Evolutionary conservation across 2,113 vertebrate genomes (phyloP), one percentile per base, ranked within the genome.

Genomic region (Mungos mungo): DNA sequence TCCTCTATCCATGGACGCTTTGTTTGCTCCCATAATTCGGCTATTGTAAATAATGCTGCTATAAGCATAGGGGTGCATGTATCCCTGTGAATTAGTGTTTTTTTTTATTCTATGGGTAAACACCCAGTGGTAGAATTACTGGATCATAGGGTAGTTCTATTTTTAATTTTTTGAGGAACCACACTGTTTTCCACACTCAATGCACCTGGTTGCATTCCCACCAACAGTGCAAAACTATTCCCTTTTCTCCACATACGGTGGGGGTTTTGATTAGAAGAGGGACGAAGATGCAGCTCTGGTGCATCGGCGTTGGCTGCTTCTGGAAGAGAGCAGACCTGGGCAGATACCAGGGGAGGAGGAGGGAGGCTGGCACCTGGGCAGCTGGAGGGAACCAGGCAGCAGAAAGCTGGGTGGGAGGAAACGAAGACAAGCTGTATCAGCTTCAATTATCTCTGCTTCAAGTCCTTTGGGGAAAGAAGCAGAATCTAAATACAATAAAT

Each of bases 181-280:
- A 2, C 41, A 45, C 38, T 74, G 71, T 7, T 74, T 74, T 74
- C 71, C 23, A 74, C 38, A 41, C 35, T 27, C 23, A 41, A 41
- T 14, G 5, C 38, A 13, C 14, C 35, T 14, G 38, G 41, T 14
- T 38, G 71, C 38, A 1, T 74, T 41, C 38, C 71, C 71, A 41
- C 38, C 23, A 41, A 41, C 5, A 74, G 23, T 27, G 38, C 25
- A 27, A 13, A 38, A 41, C 35, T 38, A n/a, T 41, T 74, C 23
- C 71, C 41, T 74, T 35, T 41, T 41, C 71, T 45, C 23, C 38
- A 41, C 71, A 41, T 74, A 5, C 12, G 41, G 71, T 54, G 41
- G 38, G 54, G n/a, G 3, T 52, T 90, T 87, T 94, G 84, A 92
- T 93, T 94, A 87, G 94, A 86, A 82, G 31, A 93, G 29, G 31